phyloP scores from a whole-genome alignment of 2,888 invertebrate genomes.

The Thyatira batis region DNA sequence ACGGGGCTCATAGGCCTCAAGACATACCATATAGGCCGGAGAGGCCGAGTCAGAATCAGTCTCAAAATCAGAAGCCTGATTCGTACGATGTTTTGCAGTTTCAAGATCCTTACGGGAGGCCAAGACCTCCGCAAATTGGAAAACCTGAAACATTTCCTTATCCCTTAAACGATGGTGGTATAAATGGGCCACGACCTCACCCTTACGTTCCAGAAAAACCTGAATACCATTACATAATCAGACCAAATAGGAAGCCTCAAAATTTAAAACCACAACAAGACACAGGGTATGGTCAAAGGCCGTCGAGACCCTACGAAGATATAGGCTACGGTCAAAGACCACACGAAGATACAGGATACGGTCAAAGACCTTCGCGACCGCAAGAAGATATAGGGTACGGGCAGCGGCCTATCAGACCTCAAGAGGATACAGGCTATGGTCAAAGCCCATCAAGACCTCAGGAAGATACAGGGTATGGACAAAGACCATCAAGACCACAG shows the following conservation, averaged over 20 bases:
- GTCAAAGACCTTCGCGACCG: neutral
- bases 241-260: conserved; percentile 62
- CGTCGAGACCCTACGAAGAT: conserved; percentile 13
- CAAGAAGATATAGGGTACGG: neutral
- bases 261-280: conserved; percentile 28
- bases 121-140: conserved; percentile 19
- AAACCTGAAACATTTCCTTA: conserved; percentile 16
- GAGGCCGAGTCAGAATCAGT: conserved; percentile 22
- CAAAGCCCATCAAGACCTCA: neutral
- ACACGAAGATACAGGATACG: neutral
- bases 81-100: conserved; percentile 60
- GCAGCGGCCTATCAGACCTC: neutral
- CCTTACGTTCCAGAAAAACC: conserved; percentile 55
- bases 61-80: conserved; percentile 39
- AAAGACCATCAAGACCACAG: neutral
- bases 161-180: conserved; percentile 16
- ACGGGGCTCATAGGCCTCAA: conserved; percentile 61
- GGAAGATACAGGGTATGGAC: neutral
- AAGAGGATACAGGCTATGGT: neutral
- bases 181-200: conserved; percentile 45
- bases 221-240: conserved; percentile 59
- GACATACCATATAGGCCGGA: conserved; percentile 55
- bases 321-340: conserved; percentile 14
- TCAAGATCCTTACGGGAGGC: conserved; percentile 45
- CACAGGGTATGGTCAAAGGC: conserved; percentile 24